Base-by-base conservation (phyloP, 2,113 vertebrate species). In the Oreocharis arfaki region DNA sequence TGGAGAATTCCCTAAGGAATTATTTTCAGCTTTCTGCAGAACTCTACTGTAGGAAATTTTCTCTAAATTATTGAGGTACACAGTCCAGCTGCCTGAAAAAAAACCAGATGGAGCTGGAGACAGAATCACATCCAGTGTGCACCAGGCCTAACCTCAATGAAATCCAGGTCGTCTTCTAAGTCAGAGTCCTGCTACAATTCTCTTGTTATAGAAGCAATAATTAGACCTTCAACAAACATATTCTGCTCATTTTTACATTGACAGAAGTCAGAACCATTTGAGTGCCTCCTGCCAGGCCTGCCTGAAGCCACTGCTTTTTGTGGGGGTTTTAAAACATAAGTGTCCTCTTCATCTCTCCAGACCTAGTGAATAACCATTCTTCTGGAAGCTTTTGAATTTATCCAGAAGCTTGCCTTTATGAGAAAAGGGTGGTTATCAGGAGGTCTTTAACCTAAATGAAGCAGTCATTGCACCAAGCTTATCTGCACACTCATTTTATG, bases 111-210 rank as follows among this genome's bases (percentile, higher is more conserved):
- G n/a, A 76, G 26, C 50, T 92, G 47, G n/a, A 81, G 52, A 77
- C 3, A 26, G 16, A 14, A 35, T 10, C 46, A n/a, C 1, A 0
- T 28, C 11, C 35, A 33, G 3, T 1, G 6, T 9, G 23, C 37
- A 16, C 37, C 49, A 85, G 33, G 37, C 57, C 39, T 52, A 26
- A 41, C 11, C 27, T 37, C 32, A 53, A 37, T 6, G 46, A 92
- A 71, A 42, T 32, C 24, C 47, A 49, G 50, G 19, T 26, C 26
- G 32, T n/a, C 74, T 8, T 33, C 13, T 30, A 28, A 89, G 35
- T 35, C 49, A 76, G 57, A 91, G 24, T 18, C 26, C 65, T 79
- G 20, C 3, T 30, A 30, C 20, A 24, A 49, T 37, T 32, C 16
- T 37, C 13, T 57, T 41, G 8, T 27, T 89, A 84, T 61, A 41